Evolutionary conservation across 2,113 vertebrate genomes (phyloP), one percentile per base, ranked within the genome.

Genomic region (Pollimyrus isidori): DNA sequence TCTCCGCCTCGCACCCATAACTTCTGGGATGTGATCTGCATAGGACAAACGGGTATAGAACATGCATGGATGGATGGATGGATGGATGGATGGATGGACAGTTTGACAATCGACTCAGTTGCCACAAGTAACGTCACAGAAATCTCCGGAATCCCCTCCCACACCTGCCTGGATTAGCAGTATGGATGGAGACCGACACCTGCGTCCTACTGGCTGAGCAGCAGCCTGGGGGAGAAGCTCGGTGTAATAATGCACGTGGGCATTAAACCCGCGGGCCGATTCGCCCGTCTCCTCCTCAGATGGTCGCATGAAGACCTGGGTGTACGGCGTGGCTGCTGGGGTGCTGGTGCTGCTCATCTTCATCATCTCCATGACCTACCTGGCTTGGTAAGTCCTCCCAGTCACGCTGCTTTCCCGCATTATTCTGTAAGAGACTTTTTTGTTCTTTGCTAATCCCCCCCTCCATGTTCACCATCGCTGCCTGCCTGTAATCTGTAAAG

Each of bases 301-400:
- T 94, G 98, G 98, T 90, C 98, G 95, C 94, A 95, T 99, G 95
- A 99, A 99, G 97, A 99, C 98, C 89, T 99, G 98, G 98, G 98
- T 99, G 92, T 99, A 99, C 26, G 98, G 98, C 91, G 98, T 99
- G 86, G 98, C 97, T 91, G 98, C 98, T 35, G 98, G 98, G 94
- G 98, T 96, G 48, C 97, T 98, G 93, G 98, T 99, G 89, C 96
- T 99, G 90, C 96, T 99, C 89, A 94, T 99, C 94, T 99, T 99
- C 94, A 97, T 99, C 89, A 94, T 98, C 95, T 99, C 98, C 93
- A 99, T 99, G 98, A 97, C 97, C 91, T 99, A 99, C 95, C 95
- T 99, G 96, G 98, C 98, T 94, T 99, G 98, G 98, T 99, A 96
- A 98, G 93, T 97, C 89, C 88, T 93, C 88, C 87, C 15, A 48